Conservation (phyloP, 2,797 vertebrate species). For the Silurus aristotelis region DNA sequence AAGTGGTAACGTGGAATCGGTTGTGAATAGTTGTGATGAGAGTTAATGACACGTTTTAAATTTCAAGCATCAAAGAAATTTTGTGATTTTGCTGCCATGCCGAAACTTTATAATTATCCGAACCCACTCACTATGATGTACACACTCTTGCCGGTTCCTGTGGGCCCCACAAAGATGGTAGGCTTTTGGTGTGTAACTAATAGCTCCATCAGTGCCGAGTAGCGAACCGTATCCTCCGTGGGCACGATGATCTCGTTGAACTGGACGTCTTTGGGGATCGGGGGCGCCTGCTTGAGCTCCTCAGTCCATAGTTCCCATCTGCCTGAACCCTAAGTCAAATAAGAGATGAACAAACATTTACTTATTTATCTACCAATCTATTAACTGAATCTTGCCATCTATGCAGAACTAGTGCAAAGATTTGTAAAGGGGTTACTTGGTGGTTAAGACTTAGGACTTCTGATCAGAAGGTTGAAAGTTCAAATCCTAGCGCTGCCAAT, state of each 20-base stretch:
- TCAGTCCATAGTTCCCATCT: constrained; percentile 87
- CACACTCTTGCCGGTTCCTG: constrained; percentile 90
- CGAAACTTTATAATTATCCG: not conserved
- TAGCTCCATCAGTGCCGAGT: constrained; percentile 83
- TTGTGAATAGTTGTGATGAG: not conserved
- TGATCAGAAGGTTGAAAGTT: no score
- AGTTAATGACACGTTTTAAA: not conserved
- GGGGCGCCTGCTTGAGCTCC: constrained; percentile 70
- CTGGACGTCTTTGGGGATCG: constrained; percentile 77
- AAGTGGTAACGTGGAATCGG: constrained; percentile 1
- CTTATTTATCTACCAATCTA: not conserved
- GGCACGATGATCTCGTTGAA: constrained; percentile 93
- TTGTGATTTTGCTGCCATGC: not conserved
- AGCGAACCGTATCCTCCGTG: constrained; percentile 86
- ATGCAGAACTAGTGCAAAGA: not conserved
- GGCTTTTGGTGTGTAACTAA: constrained; percentile 87
- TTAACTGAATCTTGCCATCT: not conserved
- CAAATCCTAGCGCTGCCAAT: no score
- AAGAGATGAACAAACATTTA: not conserved
- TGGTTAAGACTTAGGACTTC: no score
- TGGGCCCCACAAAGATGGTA: constrained; percentile 86
- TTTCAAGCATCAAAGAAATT: no score
- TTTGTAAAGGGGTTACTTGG: no score
- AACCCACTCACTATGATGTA: constrained; percentile 85
- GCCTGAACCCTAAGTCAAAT: constrained; percentile 77